Evolutionary conservation across 35 echinoderm and acorn worm genomes (phyloP), one percentile per base, ranked within the genome.

Genomic region (Strongylocentrotus purpuratus): DNA sequence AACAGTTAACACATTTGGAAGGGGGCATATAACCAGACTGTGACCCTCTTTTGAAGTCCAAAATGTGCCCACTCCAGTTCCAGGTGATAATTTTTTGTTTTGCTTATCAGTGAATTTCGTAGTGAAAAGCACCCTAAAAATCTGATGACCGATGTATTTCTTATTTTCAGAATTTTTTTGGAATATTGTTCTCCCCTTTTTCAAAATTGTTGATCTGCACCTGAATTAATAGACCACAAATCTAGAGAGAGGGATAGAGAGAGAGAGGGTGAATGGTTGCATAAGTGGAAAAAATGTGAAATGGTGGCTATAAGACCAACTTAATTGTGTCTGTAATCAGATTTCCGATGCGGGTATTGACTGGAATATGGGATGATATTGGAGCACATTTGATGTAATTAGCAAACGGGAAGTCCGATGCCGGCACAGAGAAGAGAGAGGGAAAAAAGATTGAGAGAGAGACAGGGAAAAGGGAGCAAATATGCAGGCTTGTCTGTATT

Each of bases 351-450:
- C 87, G 41, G 87, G 45, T 89, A 89, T 89, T 89, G 87, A 89
- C 87, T 89, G 87, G 87, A 45, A 46, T 89, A 45, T 89, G 87
- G 87, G 32, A 33, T 89, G 32, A 89, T 89, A 89, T 89, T 89
- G 17, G 87, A 46, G 87, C 87, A 89, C 33, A 89, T 46, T 89
- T 89, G 45, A 89, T 89, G 87, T 89, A 89, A 89, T 89, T 89
- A 89, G 87, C 87, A 89, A 89, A 17, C 87, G 4, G 45, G 33
- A 41, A 33, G 12, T 45, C 87, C 87, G 41, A 89, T 45, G 33
- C 13, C 87, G 32, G 87, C 15, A 18, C 15, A 45, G 12, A 41
- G 33, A 89, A 46, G 45, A 46, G 45, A 46, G 45, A 46, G 45
- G 33, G 45, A 9, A 41, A 20, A 89, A 25, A 25, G 87, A 89